Evolutionary conservation across 2,113 vertebrate genomes (phyloP), one percentile per base, ranked within the genome.

Genomic region (Stigmatopora argus): DNA sequence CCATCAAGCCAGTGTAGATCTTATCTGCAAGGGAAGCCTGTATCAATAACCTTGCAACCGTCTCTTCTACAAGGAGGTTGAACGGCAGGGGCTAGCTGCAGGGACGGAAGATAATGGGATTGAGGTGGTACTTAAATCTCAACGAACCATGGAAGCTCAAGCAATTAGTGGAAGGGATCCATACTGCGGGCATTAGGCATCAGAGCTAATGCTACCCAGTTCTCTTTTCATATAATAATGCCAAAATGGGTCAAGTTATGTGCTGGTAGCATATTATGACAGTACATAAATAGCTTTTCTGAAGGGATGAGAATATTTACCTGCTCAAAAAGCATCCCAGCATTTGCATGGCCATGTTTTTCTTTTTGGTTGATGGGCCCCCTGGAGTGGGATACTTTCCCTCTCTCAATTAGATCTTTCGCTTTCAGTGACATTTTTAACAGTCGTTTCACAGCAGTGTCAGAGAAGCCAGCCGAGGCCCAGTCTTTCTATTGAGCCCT

Each of bases 101-200:
- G 91, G 93, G 92, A 94, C 90, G 90, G 90, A 79, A 94, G 94
- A 96, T 97, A 97, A 96, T 96, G 92, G 93, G 91, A 94, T 93
- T 93, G 93, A 93, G 93, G 92, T 93, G 93, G 92, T 96, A 91
- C 93, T 97, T 97, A 96, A 96, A 94, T 94, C 93, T 94, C 94
- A 94, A 92, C 90, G 93, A 96, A 95, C 92, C 94, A 94, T 89
- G 88, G 93, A 93, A 92, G 92, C 93, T 93, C 93, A 91, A 94
- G 94, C 96, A 95, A 96, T 98, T 96, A 97, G 94, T 83, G 88
- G 92, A 92, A 89, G 91, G 91, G 91, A 94, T 94, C 93, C 92
- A 92, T 94, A 94, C 93, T 90, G 93, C 92, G 93, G 94, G 93
- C 90, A 91, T 92, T 94, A 96, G 95, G 92, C 92, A 17, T 15